Base-by-base conservation (phyloP, 2,797 vertebrate species). In the Hylomyscus alleni region DNA sequence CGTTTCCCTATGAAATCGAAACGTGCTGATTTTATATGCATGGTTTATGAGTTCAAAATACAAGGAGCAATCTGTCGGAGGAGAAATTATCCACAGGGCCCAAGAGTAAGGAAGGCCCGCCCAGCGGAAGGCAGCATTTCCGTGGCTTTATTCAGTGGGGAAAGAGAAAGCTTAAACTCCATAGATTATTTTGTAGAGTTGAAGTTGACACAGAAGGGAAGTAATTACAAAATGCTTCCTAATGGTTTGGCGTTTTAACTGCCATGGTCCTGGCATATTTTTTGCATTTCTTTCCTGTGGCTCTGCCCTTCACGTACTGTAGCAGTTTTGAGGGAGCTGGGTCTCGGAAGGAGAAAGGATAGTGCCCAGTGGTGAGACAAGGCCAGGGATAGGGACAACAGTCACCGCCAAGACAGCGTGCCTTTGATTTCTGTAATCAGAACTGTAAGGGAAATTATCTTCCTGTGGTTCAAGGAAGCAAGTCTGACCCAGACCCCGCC, bases 21-120 rank as follows among this genome's bases (percentile, higher is more conserved):
- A 98, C 93, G 96, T 97, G 97, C 97, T 97, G 22, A 97, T 97
- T 97, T 96, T 97, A 96, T 94, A 62, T 84, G 93, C 93, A 37
- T 83, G 93, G 93, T 90, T 97, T 97, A 90, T 93, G 85, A 89
- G 62, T 94, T 97, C 95, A 94, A 92, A 96, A 92, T 87, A 73
- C 60, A 82, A 85, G 76, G 77, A 76, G 85, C 91, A 96, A 96
- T 90, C 86, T 94, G 76, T 85, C 40, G 34, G 34, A 78, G 80
- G 60, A 92, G 92, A 91, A 86, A 78, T 96, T 94, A 85, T 86
- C 93, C 93, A 73, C 50, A 34, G 69, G 92, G 84, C 72, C 15
- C 73, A 67, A 95, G 76, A 85, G 92, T 6, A 60, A 94, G 93
- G 0, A 54, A 93, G 50, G 31, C 9, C 44, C 44, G 22, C 77